Evolutionary conservation across 2,888 invertebrate genomes (phyloP), one percentile per base, ranked within the genome.

Genomic region (Zygaena filipendulae): DNA sequence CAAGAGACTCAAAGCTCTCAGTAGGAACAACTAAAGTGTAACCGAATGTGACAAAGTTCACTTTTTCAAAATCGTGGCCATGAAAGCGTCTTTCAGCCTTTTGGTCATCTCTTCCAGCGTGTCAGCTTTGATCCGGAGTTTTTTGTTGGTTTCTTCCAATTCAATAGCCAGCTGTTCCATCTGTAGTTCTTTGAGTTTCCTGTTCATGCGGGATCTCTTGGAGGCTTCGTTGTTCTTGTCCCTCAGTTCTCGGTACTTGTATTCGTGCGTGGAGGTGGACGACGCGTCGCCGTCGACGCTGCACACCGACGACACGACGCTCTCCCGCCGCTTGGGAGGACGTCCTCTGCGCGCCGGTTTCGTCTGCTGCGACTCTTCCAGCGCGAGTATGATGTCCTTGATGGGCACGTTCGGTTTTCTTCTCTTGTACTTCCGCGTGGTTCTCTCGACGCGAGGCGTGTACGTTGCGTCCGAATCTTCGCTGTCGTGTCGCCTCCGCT

Each of bases 221-320:
- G 90, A 90, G 22, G 90, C 90, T 62, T 89, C 89, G 54, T 91
- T 91, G 61, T 91, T 91, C 55, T 88, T 88, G 51, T 88, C 87
- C 30, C 91, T 69, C 38, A 87, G 75, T 49, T 88, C 87, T 27
- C 87, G 72, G 55, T 90, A 90, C 39, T 80, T 84, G 23, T 59
- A 54, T 39, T 82, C 82, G 19, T 70, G 60, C 35, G 67, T 67
- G 35, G 79, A 72, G 23, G 55, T 48, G 28, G 49, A 60, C 32
- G 66, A 77, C 30, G 52, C 70, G 54, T 54, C 72, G 30, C 62
- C 81, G 52, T 58, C 79, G 48, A 63, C 40, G 42, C 81, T 81
- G 33, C 74, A 72, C 14, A 59, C 55, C 13, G 74, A 72, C 11
- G 75, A 77, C 28, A 75, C 62, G 8, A 58, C 62, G 49, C 79